Percentiles rank a stretch among this genome's conserved stretches.
phyloP scores from a whole-genome alignment of 2,888 invertebrate species.

The Dolichopus griseipennis region DNA sequence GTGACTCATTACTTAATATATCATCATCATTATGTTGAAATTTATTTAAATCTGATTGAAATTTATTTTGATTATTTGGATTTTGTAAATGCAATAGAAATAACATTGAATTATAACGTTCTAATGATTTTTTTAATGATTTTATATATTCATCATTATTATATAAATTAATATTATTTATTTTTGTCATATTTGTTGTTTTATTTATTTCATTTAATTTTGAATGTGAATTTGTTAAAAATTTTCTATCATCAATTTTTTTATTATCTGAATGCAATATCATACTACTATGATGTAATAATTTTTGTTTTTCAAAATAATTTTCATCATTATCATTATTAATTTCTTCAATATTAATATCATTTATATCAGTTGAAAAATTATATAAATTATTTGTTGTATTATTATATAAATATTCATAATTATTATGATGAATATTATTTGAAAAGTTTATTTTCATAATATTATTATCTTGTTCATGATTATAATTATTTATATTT shows the following conservation, averaged over 20 bases:
- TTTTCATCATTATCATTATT: conserved; percentile 11
- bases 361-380: neutral
- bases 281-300: conserved; percentile 8
- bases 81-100: conserved; percentile 40
- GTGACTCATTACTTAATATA: conserved; percentile 42
- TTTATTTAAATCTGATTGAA: conserved; percentile 23
- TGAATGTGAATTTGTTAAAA: conserved; percentile 7
- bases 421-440: neutral
- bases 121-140: conserved; percentile 37
- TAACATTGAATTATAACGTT: conserved; percentile 41
- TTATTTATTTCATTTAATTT: conserved; percentile 8
- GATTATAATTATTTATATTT: conserved; percentile 18
- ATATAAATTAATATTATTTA: conserved; percentile 27
- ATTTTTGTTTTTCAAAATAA: neutral
- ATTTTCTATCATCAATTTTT: conserved; percentile 2
- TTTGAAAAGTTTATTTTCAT: conserved; percentile 11
- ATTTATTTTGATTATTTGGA: conserved; percentile 34
- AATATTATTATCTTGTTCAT: conserved; percentile 19
- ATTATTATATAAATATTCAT: neutral
- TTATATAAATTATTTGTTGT: neutral
- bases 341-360: conserved; percentile 4
- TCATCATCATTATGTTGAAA: conserved; percentile 27
- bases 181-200: neutral
- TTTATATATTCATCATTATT: conserved; percentile 41
- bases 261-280: neutral